Conservation (phyloP, 1,140 invertebrate genomes). For the Drosophila setifemur region DNA sequence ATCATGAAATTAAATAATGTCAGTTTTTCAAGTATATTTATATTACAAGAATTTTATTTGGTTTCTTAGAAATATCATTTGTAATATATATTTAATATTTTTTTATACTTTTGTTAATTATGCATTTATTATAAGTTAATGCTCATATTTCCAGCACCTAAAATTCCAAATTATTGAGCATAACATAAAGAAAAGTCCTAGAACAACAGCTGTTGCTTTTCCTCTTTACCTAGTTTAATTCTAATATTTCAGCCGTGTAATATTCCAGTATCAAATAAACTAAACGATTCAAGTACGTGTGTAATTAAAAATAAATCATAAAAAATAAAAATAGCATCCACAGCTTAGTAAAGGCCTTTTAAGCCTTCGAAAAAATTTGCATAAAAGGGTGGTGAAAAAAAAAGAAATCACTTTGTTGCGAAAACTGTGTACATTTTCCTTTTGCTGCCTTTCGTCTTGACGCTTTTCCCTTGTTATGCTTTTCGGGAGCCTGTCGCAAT, state of each 20-base stretch:
- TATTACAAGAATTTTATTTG: too few species aligned
- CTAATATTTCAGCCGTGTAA: conserved; percentile 16
- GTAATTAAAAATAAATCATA: conserved; percentile 35
- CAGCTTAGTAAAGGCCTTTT: conserved; percentile 6
- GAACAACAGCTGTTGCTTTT: conserved; percentile 47
- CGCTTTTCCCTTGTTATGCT: conserved; percentile 42
- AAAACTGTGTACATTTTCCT: conserved; percentile 39
- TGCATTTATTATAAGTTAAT: too few species aligned
- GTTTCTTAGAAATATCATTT: too few species aligned
- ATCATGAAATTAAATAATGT: too few species aligned
- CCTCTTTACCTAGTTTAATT: not conserved
- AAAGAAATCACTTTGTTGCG: conserved; percentile 36
- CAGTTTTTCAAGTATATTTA: too few species aligned
- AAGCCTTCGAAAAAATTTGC: conserved; percentile 32
- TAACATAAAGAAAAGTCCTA: too few species aligned
- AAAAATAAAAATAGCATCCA: not conserved
- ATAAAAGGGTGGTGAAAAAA: conserved; percentile 23
- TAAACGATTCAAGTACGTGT: conserved; percentile 64
- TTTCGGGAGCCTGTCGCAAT: conserved; percentile 40
- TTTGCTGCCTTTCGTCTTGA: conserved; percentile 20
- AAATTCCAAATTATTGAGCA: too few species aligned
- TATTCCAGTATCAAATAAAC: conserved; percentile 64
- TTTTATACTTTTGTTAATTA: too few species aligned
- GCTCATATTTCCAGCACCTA: not conserved
- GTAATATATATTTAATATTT: too few species aligned